Evolutionary conservation across 2,797 vertebrate genomes (phyloP).

Genomic region (Bovichtus variegatus): DNA sequence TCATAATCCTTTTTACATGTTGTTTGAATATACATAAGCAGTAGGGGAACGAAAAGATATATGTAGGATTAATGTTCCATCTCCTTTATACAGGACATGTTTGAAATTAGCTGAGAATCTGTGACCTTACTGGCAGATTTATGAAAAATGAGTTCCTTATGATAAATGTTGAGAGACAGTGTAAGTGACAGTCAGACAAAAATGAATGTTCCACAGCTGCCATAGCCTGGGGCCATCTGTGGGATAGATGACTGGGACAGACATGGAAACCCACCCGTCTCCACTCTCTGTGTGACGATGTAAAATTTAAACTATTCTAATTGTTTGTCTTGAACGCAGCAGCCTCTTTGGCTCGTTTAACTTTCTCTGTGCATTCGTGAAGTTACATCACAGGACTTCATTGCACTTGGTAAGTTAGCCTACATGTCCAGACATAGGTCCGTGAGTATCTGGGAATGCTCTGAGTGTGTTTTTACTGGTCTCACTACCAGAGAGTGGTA

Average conservation of each 20-base stretch:
- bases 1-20: constrained; percentile 72
- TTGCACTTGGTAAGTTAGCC: constrained; percentile 9
- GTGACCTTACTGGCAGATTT: constrained; percentile 51
- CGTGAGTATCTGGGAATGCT: constrained; percentile 61
- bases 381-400: constrained; percentile 29
- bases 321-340: constrained; percentile 47
- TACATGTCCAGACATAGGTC: constrained; percentile 62
- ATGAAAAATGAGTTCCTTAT: constrained; percentile 65
- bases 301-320: constrained; percentile 44
- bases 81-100: constrained; percentile 53
- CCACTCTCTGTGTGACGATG: constrained; percentile 39
- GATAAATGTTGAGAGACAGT: constrained; percentile 64
- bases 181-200: constrained; percentile 72
- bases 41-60: constrained; percentile 61
- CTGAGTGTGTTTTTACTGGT: constrained; percentile 63
- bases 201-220: constrained; percentile 77
- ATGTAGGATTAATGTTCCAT: constrained; percentile 62
- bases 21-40: constrained; percentile 73
- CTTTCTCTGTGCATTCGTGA: constrained; percentile 28
- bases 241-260: constrained; percentile 55
- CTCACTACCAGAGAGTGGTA: constrained; percentile 70
- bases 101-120: constrained; percentile 67
- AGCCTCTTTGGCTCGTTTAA: constrained; percentile 31
- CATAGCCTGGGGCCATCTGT: constrained; percentile 59
- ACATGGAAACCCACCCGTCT: constrained; percentile 59